These are phyloP conservation scores for Atta colombica DNA, from an alignment of 1,140 invertebrate genomes.

Conservation along the genomic window DNA sequence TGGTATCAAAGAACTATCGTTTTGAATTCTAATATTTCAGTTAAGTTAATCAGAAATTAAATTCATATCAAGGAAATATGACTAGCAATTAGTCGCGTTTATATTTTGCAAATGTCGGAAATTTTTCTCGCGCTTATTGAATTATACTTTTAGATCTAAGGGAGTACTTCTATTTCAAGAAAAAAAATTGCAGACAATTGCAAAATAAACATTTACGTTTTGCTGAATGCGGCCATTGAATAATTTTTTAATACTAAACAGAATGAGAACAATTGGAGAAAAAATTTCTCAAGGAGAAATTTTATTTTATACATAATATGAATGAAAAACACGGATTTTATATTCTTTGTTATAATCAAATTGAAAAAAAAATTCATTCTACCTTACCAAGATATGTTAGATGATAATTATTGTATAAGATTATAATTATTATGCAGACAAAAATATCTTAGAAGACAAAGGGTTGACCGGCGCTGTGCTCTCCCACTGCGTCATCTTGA, in stretches of 20 bases:
- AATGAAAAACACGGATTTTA: not conserved
- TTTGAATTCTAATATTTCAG: not conserved
- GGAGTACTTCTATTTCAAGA: no score
- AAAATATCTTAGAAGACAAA: conserved; percentile 13
- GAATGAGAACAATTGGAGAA: not conserved
- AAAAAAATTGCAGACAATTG: no score
- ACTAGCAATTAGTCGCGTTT: not conserved
- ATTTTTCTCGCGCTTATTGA: no score
- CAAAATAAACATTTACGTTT: no score
- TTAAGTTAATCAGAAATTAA: not conserved
- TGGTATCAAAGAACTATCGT: not conserved
- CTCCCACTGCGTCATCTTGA: conserved; percentile 5
- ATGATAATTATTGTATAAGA: not conserved
- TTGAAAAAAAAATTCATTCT: conserved; percentile 10
- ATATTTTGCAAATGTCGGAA: no score
- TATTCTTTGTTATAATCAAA: not conserved
- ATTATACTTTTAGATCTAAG: no score
- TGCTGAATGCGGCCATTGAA: not conserved
- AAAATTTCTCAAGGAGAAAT: not conserved
- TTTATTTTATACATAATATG: not conserved
- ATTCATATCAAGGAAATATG: not conserved
- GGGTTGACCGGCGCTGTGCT: not conserved
- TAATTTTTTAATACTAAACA: not conserved
- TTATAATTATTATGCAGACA: conserved; percentile 24
- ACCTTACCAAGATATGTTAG: not conserved